Percentiles rank a stretch among this genome's conserved stretches.
These are phyloP conservation scores for Pithys albifrons DNA, from an alignment of 2,113 vertebrate genomes.

Conservation along the genomic window DNA sequence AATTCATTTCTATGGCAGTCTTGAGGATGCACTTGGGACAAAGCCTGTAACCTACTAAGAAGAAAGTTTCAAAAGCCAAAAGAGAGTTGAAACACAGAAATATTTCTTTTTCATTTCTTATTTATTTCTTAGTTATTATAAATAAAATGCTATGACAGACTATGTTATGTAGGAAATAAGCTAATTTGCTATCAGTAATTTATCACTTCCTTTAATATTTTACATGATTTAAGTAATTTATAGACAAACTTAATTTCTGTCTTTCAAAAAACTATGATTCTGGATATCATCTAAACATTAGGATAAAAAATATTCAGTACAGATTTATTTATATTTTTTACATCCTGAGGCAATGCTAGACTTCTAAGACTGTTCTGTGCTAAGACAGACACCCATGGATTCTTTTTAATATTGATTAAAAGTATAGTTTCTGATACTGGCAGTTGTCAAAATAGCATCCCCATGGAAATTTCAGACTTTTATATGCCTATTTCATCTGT, in stretches of 20 bases:
- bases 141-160: neutral
- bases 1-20: neutral
- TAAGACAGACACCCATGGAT: neutral
- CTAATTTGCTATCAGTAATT: neutral
- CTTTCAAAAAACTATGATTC: neutral
- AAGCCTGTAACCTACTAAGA: neutral
- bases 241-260: neutral
- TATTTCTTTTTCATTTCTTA: neutral
- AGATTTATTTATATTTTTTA: conserved; percentile 23
- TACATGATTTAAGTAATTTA: neutral
- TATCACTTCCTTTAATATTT: neutral
- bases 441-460: conserved; percentile 27
- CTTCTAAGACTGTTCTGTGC: conserved; percentile 15
- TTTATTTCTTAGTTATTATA: neutral
- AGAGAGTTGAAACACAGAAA: neutral
- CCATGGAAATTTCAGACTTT: conserved; percentile 5
- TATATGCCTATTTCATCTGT: neutral
- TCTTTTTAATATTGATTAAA: conserved; percentile 9
- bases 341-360: neutral
- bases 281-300: neutral
- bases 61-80: neutral
- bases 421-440: neutral
- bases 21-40: neutral
- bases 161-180: neutral
- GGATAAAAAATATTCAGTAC: conserved; percentile 3